Base-by-base conservation (phyloP, 2,113 vertebrate species). In the Ctenodactylus gundi region DNA sequence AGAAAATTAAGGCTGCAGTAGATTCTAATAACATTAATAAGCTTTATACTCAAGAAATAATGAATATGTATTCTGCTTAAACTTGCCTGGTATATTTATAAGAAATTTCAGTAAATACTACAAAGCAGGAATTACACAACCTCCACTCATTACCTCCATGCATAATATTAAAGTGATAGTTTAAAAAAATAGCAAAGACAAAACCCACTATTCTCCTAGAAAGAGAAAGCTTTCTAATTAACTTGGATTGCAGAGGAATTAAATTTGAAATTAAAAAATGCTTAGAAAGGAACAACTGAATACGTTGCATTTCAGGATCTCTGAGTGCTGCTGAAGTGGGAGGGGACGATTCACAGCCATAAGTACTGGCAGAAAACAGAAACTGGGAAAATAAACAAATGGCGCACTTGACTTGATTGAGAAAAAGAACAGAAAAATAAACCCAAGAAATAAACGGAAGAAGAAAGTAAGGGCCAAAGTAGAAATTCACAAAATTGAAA, bases 201-300 rank as follows among this genome's bases (percentile, higher is more conserved):
- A 57, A 90, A 80, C 70, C 29, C n/a, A 75, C 64, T 39, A 41
- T 75, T 62, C 83, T 92, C 46, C 55, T 87, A 70, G 93, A 97
- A 94, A 96, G 49, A 96, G 91, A 85, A 88, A 46, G 64, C 68
- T 58, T 81, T 95, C 83, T 97, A 86, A 96, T 97, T 96, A 96
- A 92, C 89, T 94, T 94, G 80, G 75, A 97, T 96, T 93, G 91
- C 80, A 85, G 94, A 94, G 80, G 84, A 97, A 95, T 96, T 96
- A 94, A 95, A 96, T 96, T 81, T 87, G 84, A 96, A 96, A 96
- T 94, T 80, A 93, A 76, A 94, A 73, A 87, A 41, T 83, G 53
- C 83, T 94, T 91, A 77, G 93, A 95, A 95, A 88, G 70, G 91
- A 91, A 94, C 89, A 94, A 75, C 85, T 36, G 67, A 85, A 77